Evolutionary conservation across 2,113 vertebrate genomes (phyloP), one percentile per base, ranked within the genome.

Genomic region (Murina feae): DNA sequence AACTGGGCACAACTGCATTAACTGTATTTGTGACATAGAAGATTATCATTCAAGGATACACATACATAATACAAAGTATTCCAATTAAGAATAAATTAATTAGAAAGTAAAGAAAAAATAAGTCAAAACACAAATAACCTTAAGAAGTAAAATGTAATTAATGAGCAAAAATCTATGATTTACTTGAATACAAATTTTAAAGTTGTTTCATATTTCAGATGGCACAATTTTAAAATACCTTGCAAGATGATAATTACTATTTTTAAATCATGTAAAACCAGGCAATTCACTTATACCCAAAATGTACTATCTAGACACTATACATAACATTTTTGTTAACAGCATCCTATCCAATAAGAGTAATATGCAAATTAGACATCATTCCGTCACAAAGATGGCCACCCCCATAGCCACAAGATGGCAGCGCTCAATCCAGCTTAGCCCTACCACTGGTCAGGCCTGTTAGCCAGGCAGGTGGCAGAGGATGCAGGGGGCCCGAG

Each of bases 111-210:
- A 76, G n/a, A 44, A 74, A 94, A 95, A 94, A 63, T 37, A 53
- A 92, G 82, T 90, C 86, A 90, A 84, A 96, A 95, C 55, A 95
- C 65, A 90, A 86, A 85, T 89, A 94, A 96, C 37, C 44, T 89
- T 95, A 79, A 72, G 8, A 69, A 86, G n/a, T 83, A 87, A 87
- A 84, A 87, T 49, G 39, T 21, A 14, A 69, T 87, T 92, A 87
- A 90, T 80, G 72, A 90, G 65, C 69, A 75, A 72, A 94, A 95
- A 90, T 80, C 32, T 21, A 74, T 68, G 35, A 90, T 84, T n/a
- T 79, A 44, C 49, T 72, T 79, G 39, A 87, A 87, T 76, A 53
- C 11, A 92, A 92, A 92, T 58, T 94, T 71, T 92, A 89, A 91
- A 51, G 14, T 32, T 53, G 20, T 39, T 82, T 90, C n/a, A 21